Conservation (phyloP, 2,797 vertebrate genomes). For the Pteronotus mesoamericanus region DNA sequence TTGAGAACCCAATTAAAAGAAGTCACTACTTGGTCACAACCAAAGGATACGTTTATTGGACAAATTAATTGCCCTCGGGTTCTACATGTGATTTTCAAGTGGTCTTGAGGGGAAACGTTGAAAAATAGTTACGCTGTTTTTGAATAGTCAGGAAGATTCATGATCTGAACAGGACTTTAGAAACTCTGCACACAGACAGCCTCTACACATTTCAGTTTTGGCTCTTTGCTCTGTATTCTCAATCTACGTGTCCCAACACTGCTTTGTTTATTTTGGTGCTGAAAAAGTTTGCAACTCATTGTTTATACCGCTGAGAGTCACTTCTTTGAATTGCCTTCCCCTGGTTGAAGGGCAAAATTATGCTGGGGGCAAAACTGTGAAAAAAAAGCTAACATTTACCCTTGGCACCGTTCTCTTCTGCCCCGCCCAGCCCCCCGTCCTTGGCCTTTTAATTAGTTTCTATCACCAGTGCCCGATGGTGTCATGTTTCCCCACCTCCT, state of each 20-base stretch:
- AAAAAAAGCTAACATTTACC: not conserved
- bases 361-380: not conserved
- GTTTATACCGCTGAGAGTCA: not conserved
- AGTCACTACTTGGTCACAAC: not conserved
- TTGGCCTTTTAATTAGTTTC: not conserved
- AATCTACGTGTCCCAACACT: not conserved
- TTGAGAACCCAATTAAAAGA: not conserved
- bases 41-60: not conserved
- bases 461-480: not conserved
- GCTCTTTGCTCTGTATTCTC: not conserved
- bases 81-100: not conserved
- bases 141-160: not conserved
- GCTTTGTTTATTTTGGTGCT: conserved; percentile 36
- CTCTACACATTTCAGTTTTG: not conserved
- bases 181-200: not conserved
- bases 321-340: conserved; percentile 8
- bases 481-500: not conserved
- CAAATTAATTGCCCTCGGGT: not conserved
- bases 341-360: not conserved
- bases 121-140: not conserved
- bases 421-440: not conserved
- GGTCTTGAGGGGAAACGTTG: not conserved
- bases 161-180: not conserved
- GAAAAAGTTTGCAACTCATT: conserved; percentile 27
- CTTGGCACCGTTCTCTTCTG: not conserved